A percentile compares a stretch with the other conserved stretches of the same genome.
Evolutionary conservation across 2,113 vertebrate species (phyloP).

Genomic region (Butorides virescens): DNA sequence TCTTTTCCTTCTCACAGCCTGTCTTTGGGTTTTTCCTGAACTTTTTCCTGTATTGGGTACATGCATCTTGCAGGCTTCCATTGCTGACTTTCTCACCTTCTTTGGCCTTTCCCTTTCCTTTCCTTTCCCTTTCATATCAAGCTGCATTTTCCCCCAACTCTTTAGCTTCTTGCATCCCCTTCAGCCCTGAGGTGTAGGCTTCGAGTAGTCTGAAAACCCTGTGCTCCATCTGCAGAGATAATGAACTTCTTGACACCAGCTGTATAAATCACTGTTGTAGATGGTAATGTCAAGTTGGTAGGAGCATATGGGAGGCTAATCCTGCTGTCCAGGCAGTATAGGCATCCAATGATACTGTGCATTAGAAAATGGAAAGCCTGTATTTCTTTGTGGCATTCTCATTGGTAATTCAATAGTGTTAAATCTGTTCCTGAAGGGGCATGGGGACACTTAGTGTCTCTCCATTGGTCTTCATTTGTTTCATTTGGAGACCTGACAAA

Average conservation of each 20-base stretch:
- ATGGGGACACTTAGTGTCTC: neutral
- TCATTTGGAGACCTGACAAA: constrained; percentile 39
- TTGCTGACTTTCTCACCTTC: neutral
- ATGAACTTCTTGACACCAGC: constrained; percentile 13
- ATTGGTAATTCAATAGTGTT: neutral
- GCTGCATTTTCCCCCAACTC: neutral
- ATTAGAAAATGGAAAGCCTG: neutral
- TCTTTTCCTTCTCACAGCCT: neutral
- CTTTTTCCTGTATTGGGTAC: neutral
- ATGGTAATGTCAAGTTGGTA: neutral
- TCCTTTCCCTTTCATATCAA: neutral
- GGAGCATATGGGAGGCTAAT: neutral
- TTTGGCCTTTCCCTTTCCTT: neutral
- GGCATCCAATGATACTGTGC: neutral
- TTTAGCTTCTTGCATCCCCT: neutral
- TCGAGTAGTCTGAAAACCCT: neutral
- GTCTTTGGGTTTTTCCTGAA: neutral
- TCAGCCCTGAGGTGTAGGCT: neutral
- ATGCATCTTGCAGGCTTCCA: neutral
- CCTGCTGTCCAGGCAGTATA: neutral
- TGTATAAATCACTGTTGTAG: constrained; percentile 4
- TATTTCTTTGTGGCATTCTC: neutral
- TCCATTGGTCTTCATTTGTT: neutral
- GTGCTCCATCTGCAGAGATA: neutral
- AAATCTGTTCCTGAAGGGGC: constrained; percentile 1